Conservation (phyloP, 2,797 vertebrate species). For the Linurgus olivaceus region DNA sequence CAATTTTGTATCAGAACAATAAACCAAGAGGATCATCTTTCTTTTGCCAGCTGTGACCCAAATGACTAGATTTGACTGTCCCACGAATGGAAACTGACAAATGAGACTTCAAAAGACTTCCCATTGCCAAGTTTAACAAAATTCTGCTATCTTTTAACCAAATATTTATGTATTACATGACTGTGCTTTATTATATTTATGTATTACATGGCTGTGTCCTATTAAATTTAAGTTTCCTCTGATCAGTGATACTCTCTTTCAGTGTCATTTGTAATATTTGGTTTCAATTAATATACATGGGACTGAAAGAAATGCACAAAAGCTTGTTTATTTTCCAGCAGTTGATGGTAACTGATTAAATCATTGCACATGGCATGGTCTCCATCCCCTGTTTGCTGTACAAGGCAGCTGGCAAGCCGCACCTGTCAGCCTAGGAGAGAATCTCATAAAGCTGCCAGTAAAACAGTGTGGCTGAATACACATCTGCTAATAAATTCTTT, state of each 20-base stretch:
- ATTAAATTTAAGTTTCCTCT: slow-evolving; percentile 58
- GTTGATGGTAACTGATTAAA: slow-evolving; percentile 62
- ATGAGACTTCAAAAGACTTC: slow-evolving; percentile 62
- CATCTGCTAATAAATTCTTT: slow-evolving; percentile 78
- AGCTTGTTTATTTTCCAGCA: slow-evolving; percentile 56
- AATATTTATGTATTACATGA: slow-evolving; percentile 70
- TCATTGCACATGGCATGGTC: slow-evolving; percentile 35
- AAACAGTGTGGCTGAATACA: slow-evolving; percentile 62
- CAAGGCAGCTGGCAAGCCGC: slow-evolving; percentile 59
- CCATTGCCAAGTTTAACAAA: slow-evolving; percentile 64
- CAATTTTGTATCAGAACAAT: slow-evolving; percentile 70
- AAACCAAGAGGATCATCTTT: slow-evolving; percentile 62
- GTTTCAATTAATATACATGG: slow-evolving; percentile 59
- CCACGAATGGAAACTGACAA: slow-evolving; percentile 59
- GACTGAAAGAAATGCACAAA: slow-evolving; percentile 41
- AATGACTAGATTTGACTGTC: slow-evolving; percentile 57
- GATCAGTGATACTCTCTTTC: slow-evolving; percentile 26
- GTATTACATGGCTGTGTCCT: slow-evolving; percentile 63
- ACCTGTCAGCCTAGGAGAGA: slow-evolving; percentile 69
- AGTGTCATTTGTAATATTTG: slow-evolving; percentile 56
- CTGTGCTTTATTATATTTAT: slow-evolving; percentile 67
- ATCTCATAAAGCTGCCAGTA: slow-evolving; percentile 74
- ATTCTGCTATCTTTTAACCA: slow-evolving; percentile 67
- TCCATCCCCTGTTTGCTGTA: slow-evolving; percentile 58
- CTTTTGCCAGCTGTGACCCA: slow-evolving; percentile 64